These are phyloP conservation scores for Diplodus puntazzo DNA, from an alignment of 2,797 vertebrate genomes.

Conservation along the genomic window DNA sequence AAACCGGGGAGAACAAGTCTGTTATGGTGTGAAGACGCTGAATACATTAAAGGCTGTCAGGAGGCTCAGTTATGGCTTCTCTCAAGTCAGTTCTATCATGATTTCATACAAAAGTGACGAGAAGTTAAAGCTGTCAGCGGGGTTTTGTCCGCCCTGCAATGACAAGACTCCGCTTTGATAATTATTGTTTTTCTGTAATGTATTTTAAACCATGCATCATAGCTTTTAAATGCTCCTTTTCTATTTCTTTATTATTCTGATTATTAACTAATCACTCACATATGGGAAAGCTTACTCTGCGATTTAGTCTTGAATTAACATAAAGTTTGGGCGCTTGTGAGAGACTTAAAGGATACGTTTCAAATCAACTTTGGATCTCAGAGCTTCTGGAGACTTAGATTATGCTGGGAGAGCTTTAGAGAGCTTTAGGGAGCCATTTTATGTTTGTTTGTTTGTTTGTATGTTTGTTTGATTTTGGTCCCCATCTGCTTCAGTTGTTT, in stretches of 20 bases:
- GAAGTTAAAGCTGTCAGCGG: conserved; percentile 15
- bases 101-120: neutral
- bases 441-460: too few relatives aligned
- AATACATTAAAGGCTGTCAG: conserved; percentile 65
- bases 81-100: conserved; percentile 13
- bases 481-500: too few relatives aligned
- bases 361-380: too few relatives aligned
- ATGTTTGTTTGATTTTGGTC: too few relatives aligned
- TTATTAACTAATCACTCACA: neutral
- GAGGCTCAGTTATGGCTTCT: conserved; percentile 23
- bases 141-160: neutral
- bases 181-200: neutral
- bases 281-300: neutral
- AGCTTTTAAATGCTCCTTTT: neutral
- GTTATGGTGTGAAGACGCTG: conserved; percentile 68
- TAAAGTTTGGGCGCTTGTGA: neutral
- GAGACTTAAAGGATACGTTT: neutral
- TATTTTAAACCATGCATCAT: neutral
- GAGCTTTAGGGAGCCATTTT: too few relatives aligned
- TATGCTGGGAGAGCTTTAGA: neutral
- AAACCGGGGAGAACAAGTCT: conserved; percentile 72
- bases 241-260: neutral
- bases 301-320: neutral
- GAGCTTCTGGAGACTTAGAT: too few relatives aligned
- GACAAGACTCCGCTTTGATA: neutral